A percentile compares a stretch with the other conserved stretches of the same genome.
phyloP scores from a whole-genome alignment of 2,797 vertebrate genomes.

The Clarias fuscus region DNA sequence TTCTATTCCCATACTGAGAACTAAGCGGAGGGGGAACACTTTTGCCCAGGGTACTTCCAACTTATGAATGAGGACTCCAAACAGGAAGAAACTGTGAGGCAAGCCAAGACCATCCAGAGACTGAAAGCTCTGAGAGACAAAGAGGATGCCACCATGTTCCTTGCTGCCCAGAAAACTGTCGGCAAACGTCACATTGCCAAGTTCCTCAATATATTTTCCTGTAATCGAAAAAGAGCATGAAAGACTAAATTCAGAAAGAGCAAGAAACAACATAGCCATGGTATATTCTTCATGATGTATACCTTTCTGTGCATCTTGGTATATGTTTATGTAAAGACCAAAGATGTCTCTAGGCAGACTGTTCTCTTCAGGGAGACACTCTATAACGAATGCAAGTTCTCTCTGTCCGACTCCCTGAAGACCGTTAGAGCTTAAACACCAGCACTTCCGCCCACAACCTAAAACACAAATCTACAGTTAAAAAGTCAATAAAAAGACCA shows the following conservation, averaged over 20 bases:
- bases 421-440: slow-evolving; percentile 92
- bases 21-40: slow-evolving; percentile 90
- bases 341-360: slow-evolving; percentile 86
- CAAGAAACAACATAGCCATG: not conserved
- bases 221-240: slow-evolving; percentile 32
- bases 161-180: slow-evolving; percentile 87
- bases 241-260: not conserved
- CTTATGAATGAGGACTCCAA: slow-evolving; percentile 89
- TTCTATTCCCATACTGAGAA: slow-evolving; percentile 87
- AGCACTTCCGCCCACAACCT: slow-evolving; percentile 85
- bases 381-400: slow-evolving; percentile 87
- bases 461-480: slow-evolving; percentile 35
- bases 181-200: slow-evolving; percentile 87
- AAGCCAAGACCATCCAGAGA: slow-evolving; percentile 78
- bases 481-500: not conserved
- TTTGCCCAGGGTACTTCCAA: slow-evolving; percentile 96
- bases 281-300: slow-evolving; percentile 10
- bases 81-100: slow-evolving; percentile 83
- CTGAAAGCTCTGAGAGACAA: slow-evolving; percentile 86
- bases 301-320: slow-evolving; percentile 91
- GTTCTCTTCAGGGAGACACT: slow-evolving; percentile 84
- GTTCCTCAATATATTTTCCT: slow-evolving; percentile 87
- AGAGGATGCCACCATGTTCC: slow-evolving; percentile 92
- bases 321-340: slow-evolving; percentile 83
- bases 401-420: slow-evolving; percentile 90